Base-by-base conservation (phyloP, 2,113 vertebrate species). In the Antennarius striatus region DNA sequence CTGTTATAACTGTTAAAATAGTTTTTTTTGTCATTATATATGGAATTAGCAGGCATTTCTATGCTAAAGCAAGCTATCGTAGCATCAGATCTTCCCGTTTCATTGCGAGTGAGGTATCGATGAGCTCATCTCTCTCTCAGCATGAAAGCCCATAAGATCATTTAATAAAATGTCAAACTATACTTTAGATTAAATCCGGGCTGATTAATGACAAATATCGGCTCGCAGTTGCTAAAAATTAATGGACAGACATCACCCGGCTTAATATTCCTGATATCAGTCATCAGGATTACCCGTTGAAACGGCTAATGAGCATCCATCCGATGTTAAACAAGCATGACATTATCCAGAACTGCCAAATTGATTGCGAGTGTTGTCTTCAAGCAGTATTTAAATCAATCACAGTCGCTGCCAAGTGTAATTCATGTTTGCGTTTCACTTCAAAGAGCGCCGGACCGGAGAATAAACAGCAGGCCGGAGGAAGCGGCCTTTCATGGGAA, bases 321-420 rank as follows among this genome's bases (percentile, higher is more conserved):
- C 48, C n/a, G 1, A 78, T 52, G 68, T 83, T 84, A 83, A 87
- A 81, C 71, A 86, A 88, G 80, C 79, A 74, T 83, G 68, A 51
- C 75, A 75, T 85, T 77, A 85, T 78, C 64, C 70, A 78, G 66
- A 84, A 73, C 63, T 58, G 70, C 56, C 78, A 74, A 77, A 78
- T 57, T 79, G 77, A 88, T 77, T 79, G 10, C 50, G 56, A 86
- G 79, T 69, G 80, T 84, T 74, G 79, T 88, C 79, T 81, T 84
- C 61, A 54, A 83, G 82, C 63, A 42, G 68, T 60, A 74, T 83
- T 89, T 84, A 75, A 77, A 80, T 86, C 84, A 83, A 86, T 85
- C 84, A 46, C 75, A 43, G 79, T 78, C 81, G 58, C 70, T 68
- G 86, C 70, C 83, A 68, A 83, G 79, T 75, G 65, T 82, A 80